Evolutionary conservation across 2,113 vertebrate genomes (phyloP).

Genomic region (Xenopus laevis): DNA sequence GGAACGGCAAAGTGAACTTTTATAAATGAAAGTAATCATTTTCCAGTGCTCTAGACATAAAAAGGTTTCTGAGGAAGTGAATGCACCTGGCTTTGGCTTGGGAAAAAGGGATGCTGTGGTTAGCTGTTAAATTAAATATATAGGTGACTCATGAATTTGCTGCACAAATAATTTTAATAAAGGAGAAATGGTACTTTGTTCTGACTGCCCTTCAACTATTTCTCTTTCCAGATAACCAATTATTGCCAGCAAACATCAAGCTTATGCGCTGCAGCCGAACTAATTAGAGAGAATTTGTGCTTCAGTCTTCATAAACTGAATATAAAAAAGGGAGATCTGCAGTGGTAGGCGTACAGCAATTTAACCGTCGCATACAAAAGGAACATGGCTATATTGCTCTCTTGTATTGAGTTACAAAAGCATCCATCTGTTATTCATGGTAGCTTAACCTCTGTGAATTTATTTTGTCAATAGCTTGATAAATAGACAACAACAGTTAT

Average conservation of each 20-base stretch:
- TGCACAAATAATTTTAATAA: slow-evolving; percentile 48
- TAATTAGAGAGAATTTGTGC: background rate
- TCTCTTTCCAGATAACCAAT: slow-evolving; percentile 43
- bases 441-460: too few species aligned
- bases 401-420: too few species aligned
- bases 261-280: slow-evolving; percentile 33
- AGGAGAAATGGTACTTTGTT: slow-evolving; percentile 50
- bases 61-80: slow-evolving; percentile 44
- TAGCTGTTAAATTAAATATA: slow-evolving; percentile 52
- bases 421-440: too few species aligned
- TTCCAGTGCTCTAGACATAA: slow-evolving; percentile 49
- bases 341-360: too few species aligned
- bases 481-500: too few species aligned
- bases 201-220: slow-evolving; percentile 44
- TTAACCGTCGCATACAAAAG: too few species aligned
- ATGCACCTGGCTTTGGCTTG: slow-evolving; percentile 51
- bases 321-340: slow-evolving; percentile 1
- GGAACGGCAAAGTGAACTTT: slow-evolving; percentile 43
- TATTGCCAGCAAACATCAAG: slow-evolving; percentile 47
- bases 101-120: slow-evolving; percentile 41
- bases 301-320: slow-evolving; percentile 2
- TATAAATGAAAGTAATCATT: slow-evolving; percentile 49
- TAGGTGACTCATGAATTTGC: slow-evolving; percentile 53
- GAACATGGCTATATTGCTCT: too few species aligned
- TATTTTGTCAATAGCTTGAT: too few species aligned